Evolutionary conservation across 2,888 invertebrate genomes (phyloP).

Genomic region (Lobophora halterata): DNA sequence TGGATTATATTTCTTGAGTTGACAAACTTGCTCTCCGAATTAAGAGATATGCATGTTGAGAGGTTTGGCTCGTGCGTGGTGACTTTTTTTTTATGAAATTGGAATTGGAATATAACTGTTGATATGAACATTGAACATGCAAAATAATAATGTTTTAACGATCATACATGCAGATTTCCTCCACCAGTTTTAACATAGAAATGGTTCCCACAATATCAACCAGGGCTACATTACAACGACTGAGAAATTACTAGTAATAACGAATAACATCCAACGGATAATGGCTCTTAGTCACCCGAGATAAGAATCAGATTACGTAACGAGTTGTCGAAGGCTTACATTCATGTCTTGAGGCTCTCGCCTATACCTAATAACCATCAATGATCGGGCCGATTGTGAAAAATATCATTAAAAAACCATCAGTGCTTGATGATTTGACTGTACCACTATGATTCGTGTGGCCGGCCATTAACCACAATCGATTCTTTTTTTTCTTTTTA

Average conservation of each 20-base stretch:
- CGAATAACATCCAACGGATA: constrained; percentile 32
- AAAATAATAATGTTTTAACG: neutral
- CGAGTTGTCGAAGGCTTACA: constrained; percentile 46
- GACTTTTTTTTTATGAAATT: no score
- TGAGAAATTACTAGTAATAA: constrained; percentile 43
- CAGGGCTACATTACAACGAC: constrained; percentile 27
- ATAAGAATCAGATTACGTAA: constrained; percentile 42
- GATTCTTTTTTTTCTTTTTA: constrained; percentile 68
- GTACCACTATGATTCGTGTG: constrained; percentile 65
- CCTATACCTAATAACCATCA: constrained; percentile 78
- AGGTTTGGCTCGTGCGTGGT: no score
- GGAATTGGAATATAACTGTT: no score
- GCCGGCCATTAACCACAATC: constrained; percentile 75
- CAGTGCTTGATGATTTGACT: constrained; percentile 77
- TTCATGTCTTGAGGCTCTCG: constrained; percentile 67
- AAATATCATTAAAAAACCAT: constrained; percentile 82
- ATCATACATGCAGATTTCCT: constrained; percentile 13
- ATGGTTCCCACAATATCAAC: constrained; percentile 32
- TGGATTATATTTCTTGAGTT: no score
- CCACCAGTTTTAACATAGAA: constrained; percentile 12
- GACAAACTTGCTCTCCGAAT: no score
- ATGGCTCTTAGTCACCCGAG: constrained; percentile 29
- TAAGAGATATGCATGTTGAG: no score
- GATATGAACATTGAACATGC: no score
- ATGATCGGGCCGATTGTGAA: constrained; percentile 79